Base-by-base conservation (phyloP, 2,888 invertebrate species). In the Minunthozetes semirufus region DNA sequence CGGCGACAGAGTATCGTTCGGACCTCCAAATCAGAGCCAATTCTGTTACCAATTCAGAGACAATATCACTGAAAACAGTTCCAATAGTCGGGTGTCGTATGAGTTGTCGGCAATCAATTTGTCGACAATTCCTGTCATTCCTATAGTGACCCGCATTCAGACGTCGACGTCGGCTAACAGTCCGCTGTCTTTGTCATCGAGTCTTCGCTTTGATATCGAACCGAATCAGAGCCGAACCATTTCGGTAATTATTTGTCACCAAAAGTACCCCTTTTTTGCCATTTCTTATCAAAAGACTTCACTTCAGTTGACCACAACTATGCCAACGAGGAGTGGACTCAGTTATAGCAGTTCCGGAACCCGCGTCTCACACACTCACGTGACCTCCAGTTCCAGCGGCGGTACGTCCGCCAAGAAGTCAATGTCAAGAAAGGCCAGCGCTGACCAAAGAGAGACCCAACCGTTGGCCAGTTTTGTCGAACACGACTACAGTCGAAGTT, bases 1-100 rank as follows among this genome's bases (percentile, higher is more conserved):
- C 19, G 71, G 71, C 11, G 53, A 33, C 48, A 22, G 38, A 29
- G 59, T 75, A 3, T 59, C 48, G 50, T 72, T 75, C 56, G 75
- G 71, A 19, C 75, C 75, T 0, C 56, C 46, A 33, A 5, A 22
- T 27, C 48, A 71, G 27, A 29, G 22, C 22, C 42, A 53, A 17
- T 71, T 71, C 53, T 27, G 25, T n/a, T 75, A 61, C 53, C 38
- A 33, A 25, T 75, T 75, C 38, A 22, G 6, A 11, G 75, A 75
- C 48, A 53, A 75, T 42, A 22, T 22, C 22, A 25, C 1, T 9
- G n/a, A 63, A 29, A 73, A 33, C 29, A 27, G 15, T 53, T 42
- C 42, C 42, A 50, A n/a, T 56, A 25, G 63, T 17, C 15, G 48
- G 4, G 9, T 66, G 1, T 53, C 56, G 9, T 72, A 53, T 29